phyloP scores from a whole-genome alignment of 2,797 vertebrate genomes.

The Liparis tanakae region DNA sequence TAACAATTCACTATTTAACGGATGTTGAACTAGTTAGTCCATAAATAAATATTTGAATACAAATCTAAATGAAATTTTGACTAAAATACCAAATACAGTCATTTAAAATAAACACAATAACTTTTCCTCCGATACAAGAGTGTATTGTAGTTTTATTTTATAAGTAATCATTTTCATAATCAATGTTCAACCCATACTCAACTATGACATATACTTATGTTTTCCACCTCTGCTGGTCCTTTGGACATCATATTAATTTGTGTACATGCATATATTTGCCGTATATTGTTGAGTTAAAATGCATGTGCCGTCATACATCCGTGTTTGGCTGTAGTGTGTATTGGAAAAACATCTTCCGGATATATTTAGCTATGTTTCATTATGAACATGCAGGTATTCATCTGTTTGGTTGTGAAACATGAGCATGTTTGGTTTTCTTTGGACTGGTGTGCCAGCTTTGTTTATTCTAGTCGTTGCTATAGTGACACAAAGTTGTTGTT shows the following conservation, averaged over 20 bases:
- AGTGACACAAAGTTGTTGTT: not conserved
- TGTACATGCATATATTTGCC: slow-evolving; percentile 6
- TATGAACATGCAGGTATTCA: slow-evolving; percentile 2
- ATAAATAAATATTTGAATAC: not conserved
- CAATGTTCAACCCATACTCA: not conserved
- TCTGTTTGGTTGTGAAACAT: slow-evolving; percentile 9
- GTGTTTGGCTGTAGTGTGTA: slow-evolving; percentile 5
- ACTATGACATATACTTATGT: not conserved
- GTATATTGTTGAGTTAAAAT: slow-evolving; percentile 5
- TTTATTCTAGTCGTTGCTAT: not conserved
- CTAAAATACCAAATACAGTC: not conserved
- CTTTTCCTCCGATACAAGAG: not conserved
- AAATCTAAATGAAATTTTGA: not conserved
- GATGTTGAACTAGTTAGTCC: not conserved
- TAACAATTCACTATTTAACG: not conserved
- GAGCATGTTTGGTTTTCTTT: slow-evolving; percentile 39
- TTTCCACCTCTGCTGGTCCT: slow-evolving; percentile 40
- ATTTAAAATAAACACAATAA: not conserved
- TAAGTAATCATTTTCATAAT: not conserved
- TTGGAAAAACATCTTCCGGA: not conserved
- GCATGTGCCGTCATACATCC: slow-evolving; percentile 16
- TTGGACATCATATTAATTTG: not conserved
- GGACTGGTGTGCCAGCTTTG: slow-evolving; percentile 12
- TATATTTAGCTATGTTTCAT: not conserved
- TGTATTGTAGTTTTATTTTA: not conserved